Conservation (phyloP, 1,140 invertebrate species). For the Nylanderia fulva region DNA sequence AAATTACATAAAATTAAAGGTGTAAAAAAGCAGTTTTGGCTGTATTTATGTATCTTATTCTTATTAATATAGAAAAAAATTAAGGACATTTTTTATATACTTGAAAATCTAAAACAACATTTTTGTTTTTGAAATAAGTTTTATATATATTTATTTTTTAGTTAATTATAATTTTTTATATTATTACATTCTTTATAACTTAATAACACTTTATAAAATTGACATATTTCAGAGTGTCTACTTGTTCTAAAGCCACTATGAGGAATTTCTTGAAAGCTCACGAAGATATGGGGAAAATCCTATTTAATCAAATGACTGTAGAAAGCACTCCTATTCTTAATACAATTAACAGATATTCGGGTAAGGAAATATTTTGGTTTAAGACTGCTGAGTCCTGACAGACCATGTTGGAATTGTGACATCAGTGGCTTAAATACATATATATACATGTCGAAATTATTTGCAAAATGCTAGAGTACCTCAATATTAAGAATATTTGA, state of each 20-base stretch:
- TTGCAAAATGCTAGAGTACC: conserved; percentile 18
- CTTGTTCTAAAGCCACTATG: conserved; percentile 87
- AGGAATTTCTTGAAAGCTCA: conserved; percentile 87
- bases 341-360: conserved; percentile 87
- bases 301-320: conserved; percentile 85
- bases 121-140: too few species aligned
- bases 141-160: too few species aligned
- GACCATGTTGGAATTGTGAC: too few species aligned
- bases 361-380: conserved; percentile 74
- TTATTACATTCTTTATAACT: background rate
- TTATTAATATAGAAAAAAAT: too few species aligned
- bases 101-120: too few species aligned
- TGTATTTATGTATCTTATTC: too few species aligned
- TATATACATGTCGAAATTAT: background rate
- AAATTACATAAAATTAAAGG: too few species aligned
- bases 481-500: conserved; percentile 41
- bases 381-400: too few species aligned
- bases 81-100: too few species aligned
- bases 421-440: too few species aligned
- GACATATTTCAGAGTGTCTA: conserved; percentile 82
- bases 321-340: conserved; percentile 86
- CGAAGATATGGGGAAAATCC: conserved; percentile 86
- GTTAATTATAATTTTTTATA: too few species aligned
- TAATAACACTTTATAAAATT: background rate
- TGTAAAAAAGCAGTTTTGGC: too few species aligned